A percentile compares a stretch with the other conserved stretches of the same genome.
These are phyloP conservation scores for Arremon brunneinucha DNA, from an alignment of 2,797 vertebrate species.

Conservation along the genomic window DNA sequence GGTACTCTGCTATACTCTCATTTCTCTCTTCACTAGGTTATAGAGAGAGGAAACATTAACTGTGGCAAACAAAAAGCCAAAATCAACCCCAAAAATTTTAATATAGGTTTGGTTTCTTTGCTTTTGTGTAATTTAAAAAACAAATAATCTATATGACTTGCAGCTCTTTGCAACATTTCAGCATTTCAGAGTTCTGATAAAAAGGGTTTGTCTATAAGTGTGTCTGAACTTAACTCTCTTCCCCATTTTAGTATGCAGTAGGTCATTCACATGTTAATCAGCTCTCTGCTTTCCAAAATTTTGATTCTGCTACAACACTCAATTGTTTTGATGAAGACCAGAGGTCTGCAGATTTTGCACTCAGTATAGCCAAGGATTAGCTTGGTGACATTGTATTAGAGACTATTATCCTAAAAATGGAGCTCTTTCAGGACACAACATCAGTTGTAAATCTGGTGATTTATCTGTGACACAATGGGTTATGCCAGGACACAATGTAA, in stretches of 20 bases:
- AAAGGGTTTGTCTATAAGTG: not conserved
- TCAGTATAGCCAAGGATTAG: not conserved
- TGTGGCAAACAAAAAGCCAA: not conserved
- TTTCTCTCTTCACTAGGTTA: not conserved
- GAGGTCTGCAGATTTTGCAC: not conserved
- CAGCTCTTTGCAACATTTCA: not conserved
- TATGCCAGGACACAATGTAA: not conserved
- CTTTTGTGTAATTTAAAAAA: not conserved
- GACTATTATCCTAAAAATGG: not conserved
- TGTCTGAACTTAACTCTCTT: not conserved
- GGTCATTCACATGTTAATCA: not conserved
- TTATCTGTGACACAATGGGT: not conserved
- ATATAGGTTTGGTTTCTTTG: not conserved
- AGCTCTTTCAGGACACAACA: not conserved
- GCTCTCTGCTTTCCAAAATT: not conserved
- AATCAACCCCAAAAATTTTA: not conserved
- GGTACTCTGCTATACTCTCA: not conserved
- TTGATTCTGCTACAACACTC: not conserved
- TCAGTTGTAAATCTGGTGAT: not conserved
- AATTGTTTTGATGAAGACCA: not conserved
- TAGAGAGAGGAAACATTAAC: fast-evolving
- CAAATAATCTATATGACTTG: not conserved
- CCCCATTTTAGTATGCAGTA: not conserved
- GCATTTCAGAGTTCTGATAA: not conserved
- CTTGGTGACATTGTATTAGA: not conserved